These are phyloP conservation scores for Protonemura montana DNA, from an alignment of 2,888 invertebrate genomes.

Conservation along the genomic window DNA sequence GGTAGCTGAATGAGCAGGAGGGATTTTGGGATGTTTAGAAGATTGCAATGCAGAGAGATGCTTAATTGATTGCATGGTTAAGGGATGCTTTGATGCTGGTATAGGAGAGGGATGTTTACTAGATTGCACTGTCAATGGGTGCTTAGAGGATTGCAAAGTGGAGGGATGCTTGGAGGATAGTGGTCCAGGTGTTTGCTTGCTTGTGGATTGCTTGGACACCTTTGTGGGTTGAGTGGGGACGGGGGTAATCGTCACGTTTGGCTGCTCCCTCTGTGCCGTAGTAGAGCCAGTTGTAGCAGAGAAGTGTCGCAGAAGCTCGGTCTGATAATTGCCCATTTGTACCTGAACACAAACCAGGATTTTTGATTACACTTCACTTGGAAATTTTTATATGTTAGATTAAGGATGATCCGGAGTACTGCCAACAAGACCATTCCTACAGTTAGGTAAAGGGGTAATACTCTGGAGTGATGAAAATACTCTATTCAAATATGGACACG, in stretches of 20 bases:
- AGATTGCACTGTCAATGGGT: background rate
- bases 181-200: background rate
- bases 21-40: background rate
- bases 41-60: background rate
- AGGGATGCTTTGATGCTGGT: background rate
- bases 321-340: constrained; percentile 35
- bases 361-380: too few relatives aligned
- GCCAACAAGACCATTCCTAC: too few relatives aligned
- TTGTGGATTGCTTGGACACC: background rate
- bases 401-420: too few relatives aligned
- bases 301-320: constrained; percentile 31
- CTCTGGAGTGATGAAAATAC: too few relatives aligned
- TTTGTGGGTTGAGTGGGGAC: background rate
- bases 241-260: background rate
- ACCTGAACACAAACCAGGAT: background rate
- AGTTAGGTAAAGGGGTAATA: too few relatives aligned
- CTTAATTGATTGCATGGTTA: background rate
- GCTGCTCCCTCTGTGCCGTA: background rate
- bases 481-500: too few relatives aligned
- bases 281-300: too few relatives aligned
- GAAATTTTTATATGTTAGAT: too few relatives aligned
- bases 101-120: background rate
- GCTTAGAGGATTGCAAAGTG: background rate
- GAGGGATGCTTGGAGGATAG: background rate
- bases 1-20: background rate